Base-by-base conservation (phyloP, 53 echinoderm and acorn worm species). In the Astropecten irregularis region DNA sequence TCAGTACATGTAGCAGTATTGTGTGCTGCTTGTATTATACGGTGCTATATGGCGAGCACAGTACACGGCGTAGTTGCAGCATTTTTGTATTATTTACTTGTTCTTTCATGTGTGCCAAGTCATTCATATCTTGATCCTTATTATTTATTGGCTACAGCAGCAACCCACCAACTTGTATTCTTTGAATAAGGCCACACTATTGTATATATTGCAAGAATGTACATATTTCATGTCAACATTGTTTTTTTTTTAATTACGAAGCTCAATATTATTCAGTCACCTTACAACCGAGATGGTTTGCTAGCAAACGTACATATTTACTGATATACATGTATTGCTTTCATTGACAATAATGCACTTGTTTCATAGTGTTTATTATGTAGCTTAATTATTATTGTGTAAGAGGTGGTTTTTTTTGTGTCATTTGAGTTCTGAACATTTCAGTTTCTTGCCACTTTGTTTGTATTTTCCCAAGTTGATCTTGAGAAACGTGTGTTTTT, bases 161-260 rank as follows among this genome's bases (percentile, higher is more conserved):
- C 16, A 49, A 71, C 52, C 49, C 71, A 32, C 71, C 49, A 61
- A 46, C 26, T 29, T 58, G 39, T 42, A 59, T 54, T 72, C 30
- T 2, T 18, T 76, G 25, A 35, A 35, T 40, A 39, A 52, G 26
- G 26, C 28, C 59, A 76, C 37, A 55, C 23, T 39, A 60, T 44
- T 79, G 79, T 79, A 79, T 79, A 79, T 79, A 79, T 79, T 62
- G 79, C 79, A 79, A 62, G 62, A 62, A 60, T 79, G 79, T 79
- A 79, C 46, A 79, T 79, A 61, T 79, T 79, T 38, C 76, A 32
- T 44, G 47, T 61, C 30, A 59, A 61, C 79, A 22, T 47, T 71
- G 56, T 21, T 58, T 76, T 33, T 42, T 76, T 39, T 57, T 71
- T 51, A 56, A 76, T 55, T 25, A n/a, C n/a, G n/a, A n/a, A n/a